Percentiles rank a stretch among this genome's conserved stretches.
These are phyloP conservation scores for Ochropacha duplaris DNA, from an alignment of 2,888 invertebrate genomes.

Conservation along the genomic window DNA sequence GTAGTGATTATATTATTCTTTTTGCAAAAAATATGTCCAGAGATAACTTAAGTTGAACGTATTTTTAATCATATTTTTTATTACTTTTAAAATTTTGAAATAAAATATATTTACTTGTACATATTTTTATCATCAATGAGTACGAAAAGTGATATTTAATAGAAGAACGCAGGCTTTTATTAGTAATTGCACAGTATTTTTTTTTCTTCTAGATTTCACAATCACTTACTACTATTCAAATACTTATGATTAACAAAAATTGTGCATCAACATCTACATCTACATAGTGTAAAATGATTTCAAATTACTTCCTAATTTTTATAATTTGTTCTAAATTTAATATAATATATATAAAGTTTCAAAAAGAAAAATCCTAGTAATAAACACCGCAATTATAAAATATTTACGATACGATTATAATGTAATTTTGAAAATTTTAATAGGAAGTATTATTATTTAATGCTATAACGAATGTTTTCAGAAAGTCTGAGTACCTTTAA, in stretches of 20 bases:
- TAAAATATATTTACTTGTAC: too few relatives aligned
- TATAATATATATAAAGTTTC: conserved; percentile 27
- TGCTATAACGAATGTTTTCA: neutral
- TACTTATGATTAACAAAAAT: conserved; percentile 58
- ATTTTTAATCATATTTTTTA: too few relatives aligned
- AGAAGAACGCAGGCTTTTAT: neutral
- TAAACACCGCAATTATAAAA: neutral
- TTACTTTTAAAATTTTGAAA: too few relatives aligned
- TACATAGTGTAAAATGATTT: conserved; percentile 70
- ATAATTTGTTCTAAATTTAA: conserved; percentile 24
- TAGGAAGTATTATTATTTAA: neutral
- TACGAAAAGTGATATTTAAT: neutral
- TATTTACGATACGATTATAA: neutral
- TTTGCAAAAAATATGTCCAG: neutral
- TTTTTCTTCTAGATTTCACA: conserved; percentile 29
- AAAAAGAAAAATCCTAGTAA: conserved; percentile 15
- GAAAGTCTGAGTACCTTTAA: neutral
- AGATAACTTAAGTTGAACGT: neutral
- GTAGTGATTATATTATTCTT: too few relatives aligned
- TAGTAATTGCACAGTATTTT: conserved; percentile 26
- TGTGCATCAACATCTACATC: conserved; percentile 77
- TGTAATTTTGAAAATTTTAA: neutral
- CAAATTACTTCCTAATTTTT: conserved; percentile 43
- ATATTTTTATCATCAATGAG: neutral
- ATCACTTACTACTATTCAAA: conserved; percentile 48